phyloP scores from a whole-genome alignment of 1,140 invertebrate genomes.

The Eciton burchellii region DNA sequence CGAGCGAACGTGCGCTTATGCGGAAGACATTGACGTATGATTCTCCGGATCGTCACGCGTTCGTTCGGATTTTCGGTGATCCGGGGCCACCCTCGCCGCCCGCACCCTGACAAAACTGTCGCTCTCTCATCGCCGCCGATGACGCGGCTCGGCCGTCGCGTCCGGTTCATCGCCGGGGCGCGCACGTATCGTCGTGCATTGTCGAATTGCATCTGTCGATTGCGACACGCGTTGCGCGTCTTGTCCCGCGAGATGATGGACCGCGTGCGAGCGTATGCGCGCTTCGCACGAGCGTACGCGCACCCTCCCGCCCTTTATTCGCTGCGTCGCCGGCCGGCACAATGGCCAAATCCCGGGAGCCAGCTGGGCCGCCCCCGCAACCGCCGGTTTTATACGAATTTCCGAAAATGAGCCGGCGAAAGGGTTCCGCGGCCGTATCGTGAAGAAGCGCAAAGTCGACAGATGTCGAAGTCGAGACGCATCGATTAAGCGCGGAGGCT shows the following conservation, averaged over 20 bases:
- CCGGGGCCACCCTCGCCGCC: too few relatives aligned
- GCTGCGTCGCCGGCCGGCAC: background rate
- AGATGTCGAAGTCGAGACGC: constrained; percentile 65
- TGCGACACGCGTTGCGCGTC: constrained; percentile 27
- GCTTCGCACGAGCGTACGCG: constrained; percentile 8
- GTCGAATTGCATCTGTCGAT: constrained; percentile 58
- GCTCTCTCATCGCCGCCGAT: constrained; percentile 4
- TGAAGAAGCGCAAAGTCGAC: constrained; percentile 55
- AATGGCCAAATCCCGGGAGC: constrained; percentile 52
- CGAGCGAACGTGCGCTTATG: constrained; percentile 42
- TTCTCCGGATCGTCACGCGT: constrained; percentile 15
- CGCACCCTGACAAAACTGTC: constrained; percentile 35
- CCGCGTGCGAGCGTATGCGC: constrained; percentile 3
- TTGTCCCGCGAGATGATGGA: constrained; percentile 15
- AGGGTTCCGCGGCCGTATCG: constrained; percentile 56
- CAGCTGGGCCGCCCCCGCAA: constrained; percentile 58
- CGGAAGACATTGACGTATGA: constrained; percentile 54
- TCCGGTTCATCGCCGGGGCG: constrained; percentile 2
- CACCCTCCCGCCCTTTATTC: constrained; percentile 22
- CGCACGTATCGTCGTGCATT: constrained; percentile 50
- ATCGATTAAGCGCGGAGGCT: constrained; percentile 54
- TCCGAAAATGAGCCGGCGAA: constrained; percentile 47
- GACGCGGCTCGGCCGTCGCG: constrained; percentile 33
- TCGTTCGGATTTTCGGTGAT: too few relatives aligned
- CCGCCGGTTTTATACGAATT: constrained; percentile 61